phyloP scores from a whole-genome alignment of 2,797 vertebrate genomes.

The Cryptoprocta ferox region DNA sequence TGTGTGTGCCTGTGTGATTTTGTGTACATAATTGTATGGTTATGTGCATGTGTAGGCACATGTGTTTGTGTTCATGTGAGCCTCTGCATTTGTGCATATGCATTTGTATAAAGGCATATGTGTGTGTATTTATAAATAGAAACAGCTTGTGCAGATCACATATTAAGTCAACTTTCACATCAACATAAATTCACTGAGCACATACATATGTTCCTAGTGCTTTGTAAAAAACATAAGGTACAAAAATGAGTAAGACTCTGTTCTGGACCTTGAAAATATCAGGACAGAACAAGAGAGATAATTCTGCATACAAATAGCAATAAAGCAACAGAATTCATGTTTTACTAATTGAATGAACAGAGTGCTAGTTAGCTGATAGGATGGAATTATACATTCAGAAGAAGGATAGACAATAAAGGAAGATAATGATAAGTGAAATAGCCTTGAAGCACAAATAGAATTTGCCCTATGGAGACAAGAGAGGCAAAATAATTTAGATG shows the following conservation, averaged over 20 bases:
- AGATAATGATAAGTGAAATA: not conserved
- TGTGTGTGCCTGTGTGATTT: not conserved
- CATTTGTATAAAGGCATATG: not conserved
- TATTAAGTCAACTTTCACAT: not conserved
- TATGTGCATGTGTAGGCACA: not conserved
- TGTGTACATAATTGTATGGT: not conserved
- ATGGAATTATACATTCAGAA: not conserved
- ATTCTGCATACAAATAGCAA: not conserved
- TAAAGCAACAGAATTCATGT: not conserved
- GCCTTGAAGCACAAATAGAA: not conserved
- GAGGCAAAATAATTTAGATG: not conserved
- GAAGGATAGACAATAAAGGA: not conserved
- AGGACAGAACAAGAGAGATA: not conserved
- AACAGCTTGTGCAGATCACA: not conserved
- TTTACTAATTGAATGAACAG: constrained; percentile 6
- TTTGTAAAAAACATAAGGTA: not conserved
- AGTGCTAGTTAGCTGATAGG: not conserved
- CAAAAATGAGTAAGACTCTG: not conserved
- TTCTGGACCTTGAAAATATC: not conserved
- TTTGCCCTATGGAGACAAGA: not conserved
- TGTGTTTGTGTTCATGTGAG: not conserved
- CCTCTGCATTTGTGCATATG: not conserved
- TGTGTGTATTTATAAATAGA: not conserved
- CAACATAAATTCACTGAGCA: not conserved
- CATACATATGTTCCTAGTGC: not conserved